Evolutionary conservation across 2,113 vertebrate species (phyloP).

Genomic region (Seriola dumerili): DNA sequence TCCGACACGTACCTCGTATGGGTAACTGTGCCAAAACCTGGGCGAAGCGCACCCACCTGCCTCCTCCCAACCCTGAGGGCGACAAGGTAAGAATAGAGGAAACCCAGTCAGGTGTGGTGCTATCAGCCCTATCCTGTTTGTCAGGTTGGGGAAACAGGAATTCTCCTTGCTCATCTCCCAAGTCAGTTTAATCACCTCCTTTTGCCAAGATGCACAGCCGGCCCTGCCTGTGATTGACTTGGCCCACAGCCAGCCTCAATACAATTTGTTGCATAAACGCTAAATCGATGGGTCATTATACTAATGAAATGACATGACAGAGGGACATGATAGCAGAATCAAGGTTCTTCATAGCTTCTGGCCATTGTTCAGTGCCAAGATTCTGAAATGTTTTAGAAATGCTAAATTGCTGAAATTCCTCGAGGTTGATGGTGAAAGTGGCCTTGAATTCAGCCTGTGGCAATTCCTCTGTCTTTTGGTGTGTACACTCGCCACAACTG

Average conservation of each 20-base stretch:
- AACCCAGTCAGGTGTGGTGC: conserved; percentile 42
- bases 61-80: conserved; percentile 20
- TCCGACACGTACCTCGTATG: neutral
- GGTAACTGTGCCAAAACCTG: conserved; percentile 29
- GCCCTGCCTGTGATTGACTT: conserved; percentile 68
- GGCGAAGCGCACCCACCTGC: conserved; percentile 13
- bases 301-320: conserved; percentile 65
- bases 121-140: conserved; percentile 33
- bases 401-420: conserved; percentile 42
- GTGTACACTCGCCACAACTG: neutral
- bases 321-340: conserved; percentile 49
- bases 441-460: conserved; percentile 36
- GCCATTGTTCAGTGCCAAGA: conserved; percentile 30
- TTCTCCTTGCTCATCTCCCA: conserved; percentile 28
- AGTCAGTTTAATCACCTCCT: conserved; percentile 62
- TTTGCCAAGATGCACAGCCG: conserved; percentile 67
- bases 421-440: conserved; percentile 18
- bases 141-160: conserved; percentile 28
- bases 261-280: conserved; percentile 64
- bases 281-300: conserved; percentile 68
- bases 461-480: neutral
- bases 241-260: conserved; percentile 50
- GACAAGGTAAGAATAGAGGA: neutral
- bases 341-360: conserved; percentile 56
- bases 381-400: conserved; percentile 33